phyloP scores from a whole-genome alignment of 1,140 invertebrate species.

The Drosophila ficusphila region DNA sequence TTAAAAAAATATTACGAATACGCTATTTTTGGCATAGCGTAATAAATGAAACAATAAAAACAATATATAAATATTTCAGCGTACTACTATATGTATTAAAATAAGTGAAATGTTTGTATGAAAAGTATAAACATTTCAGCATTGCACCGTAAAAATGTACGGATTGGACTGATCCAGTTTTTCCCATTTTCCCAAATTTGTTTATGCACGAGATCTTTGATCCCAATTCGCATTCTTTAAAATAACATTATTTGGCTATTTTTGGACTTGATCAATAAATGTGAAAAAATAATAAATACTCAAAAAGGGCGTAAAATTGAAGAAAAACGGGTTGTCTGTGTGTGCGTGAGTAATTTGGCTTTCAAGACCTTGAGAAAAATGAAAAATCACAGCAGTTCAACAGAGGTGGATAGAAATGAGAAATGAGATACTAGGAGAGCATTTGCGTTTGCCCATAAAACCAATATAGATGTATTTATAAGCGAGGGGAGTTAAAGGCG shows the following conservation, averaged over 20 bases:
- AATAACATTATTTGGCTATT: constrained; percentile 24
- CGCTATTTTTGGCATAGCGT: constrained; percentile 11
- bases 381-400: constrained; percentile 61
- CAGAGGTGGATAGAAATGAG: constrained; percentile 62
- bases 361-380: constrained; percentile 72
- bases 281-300: constrained; percentile 25
- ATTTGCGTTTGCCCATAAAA: constrained; percentile 70
- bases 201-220: constrained; percentile 42
- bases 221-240: constrained; percentile 32
- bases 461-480: constrained; percentile 59
- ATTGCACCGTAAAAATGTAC: neutral
- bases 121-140: constrained; percentile 23
- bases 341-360: constrained; percentile 56
- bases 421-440: constrained; percentile 74
- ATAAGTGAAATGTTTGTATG: constrained; percentile 6
- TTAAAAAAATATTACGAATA: too few species aligned
- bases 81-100: neutral
- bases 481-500: neutral
- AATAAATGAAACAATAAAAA: constrained; percentile 20
- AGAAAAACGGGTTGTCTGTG: constrained; percentile 38
- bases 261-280: constrained; percentile 15
- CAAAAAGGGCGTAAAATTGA: constrained; percentile 26
- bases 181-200: constrained; percentile 2
- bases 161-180: neutral
- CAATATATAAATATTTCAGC: constrained; percentile 13